Base-by-base conservation (phyloP, 2,888 invertebrate genomes). In the Drosophila histrio region DNA sequence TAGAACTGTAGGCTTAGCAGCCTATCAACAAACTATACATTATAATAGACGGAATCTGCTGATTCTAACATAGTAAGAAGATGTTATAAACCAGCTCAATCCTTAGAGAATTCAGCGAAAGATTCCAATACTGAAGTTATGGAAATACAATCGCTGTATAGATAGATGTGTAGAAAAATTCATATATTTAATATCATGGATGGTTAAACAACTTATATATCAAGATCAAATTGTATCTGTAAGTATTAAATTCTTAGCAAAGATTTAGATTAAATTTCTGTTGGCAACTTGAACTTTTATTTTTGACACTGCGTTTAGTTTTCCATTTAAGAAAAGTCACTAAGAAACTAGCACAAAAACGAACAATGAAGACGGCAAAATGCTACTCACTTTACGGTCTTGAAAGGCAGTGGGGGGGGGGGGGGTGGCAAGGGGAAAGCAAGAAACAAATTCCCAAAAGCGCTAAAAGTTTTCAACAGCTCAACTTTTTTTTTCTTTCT, bases 391-490 rank as follows among this genome's bases (percentile, higher is more conserved):
- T 72, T 70, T 63, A 49, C 52, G 34, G 11, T n/a, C n/a, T n/a
- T n/a, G n/a, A n/a, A n/a, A n/a, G n/a, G 15, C 7, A 15, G 13
- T 7, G 8, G 17, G 36, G 13, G 2, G n/a, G 28, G 15, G 5
- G n/a, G 36, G 30, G 26, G 36, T n/a, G n/a, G 49, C 32, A 49
- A 17, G 50, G 19, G 41, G 49, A 65, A 22, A 34, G 15, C 19
- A 39, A 60, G 44, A 30, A 67, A 72, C 64, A 78, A 69, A 66
- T 72, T 70, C 60, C 43, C 70, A 71, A 81, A 72, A 72, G 65
- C 62, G 73, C 67, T 79, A 54, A 80, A 85, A 69, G 61, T 81
- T 78, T 72, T 73, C 50, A 69, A 70, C 71, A 64, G 50, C 61
- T 36, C 21, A 76, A 68, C 15, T 24, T 17, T 26, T 38, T 17